These are phyloP conservation scores for Drosophila willistoni DNA, from an alignment of 1,140 invertebrate genomes.

Conservation along the genomic window DNA sequence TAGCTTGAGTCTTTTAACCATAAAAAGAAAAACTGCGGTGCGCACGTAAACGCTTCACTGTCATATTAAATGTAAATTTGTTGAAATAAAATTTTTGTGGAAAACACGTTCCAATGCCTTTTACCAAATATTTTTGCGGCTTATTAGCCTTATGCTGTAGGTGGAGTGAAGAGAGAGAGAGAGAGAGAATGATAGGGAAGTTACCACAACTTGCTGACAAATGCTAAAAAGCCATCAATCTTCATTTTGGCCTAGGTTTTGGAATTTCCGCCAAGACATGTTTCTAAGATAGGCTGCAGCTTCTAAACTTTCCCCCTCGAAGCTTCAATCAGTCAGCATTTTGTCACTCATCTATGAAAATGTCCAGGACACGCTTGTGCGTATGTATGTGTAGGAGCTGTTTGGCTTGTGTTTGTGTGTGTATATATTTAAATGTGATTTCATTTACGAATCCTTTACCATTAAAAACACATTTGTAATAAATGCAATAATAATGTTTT, in stretches of 20 bases:
- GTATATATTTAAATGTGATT: constrained; percentile 23
- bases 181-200: constrained; percentile 17
- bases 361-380: constrained; percentile 28
- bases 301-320: background rate
- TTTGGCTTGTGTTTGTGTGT: background rate
- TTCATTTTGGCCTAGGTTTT: constrained; percentile 54
- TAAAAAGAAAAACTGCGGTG: constrained; percentile 10
- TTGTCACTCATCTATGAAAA: constrained; percentile 47
- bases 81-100: constrained; percentile 34
- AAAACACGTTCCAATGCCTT: constrained; percentile 46
- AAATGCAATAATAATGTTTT: constrained; percentile 53
- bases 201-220: constrained; percentile 47
- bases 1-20: background rate
- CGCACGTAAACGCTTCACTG: constrained; percentile 40
- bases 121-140: constrained; percentile 60
- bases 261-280: constrained; percentile 36
- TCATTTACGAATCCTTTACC: constrained; percentile 45
- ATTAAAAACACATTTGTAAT: constrained; percentile 74
- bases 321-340: constrained; percentile 49
- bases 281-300: background rate
- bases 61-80: constrained; percentile 76
- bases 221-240: constrained; percentile 68
- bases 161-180: too few relatives aligned
- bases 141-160: constrained; percentile 57
- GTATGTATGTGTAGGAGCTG: background rate